Evolutionary conservation across 2,113 vertebrate genomes (phyloP), one percentile per base, ranked within the genome.

Genomic region (Rafetus swinhoei): DNA sequence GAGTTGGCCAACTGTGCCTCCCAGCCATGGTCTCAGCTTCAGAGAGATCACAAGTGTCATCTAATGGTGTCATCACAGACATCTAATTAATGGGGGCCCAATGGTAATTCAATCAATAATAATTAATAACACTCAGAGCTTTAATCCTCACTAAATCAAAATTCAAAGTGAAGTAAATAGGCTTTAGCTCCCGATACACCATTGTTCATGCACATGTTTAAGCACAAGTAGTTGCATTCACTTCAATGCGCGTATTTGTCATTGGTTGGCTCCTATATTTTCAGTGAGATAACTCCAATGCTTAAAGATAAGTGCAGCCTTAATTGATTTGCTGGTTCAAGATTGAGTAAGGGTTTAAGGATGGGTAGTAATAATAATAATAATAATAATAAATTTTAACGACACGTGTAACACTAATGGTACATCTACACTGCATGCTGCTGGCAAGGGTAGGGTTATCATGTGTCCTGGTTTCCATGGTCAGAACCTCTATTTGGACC

Each of bases 341-440:
- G 90, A 87, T 96, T 96, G 93, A 95, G 88, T 86, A 94, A 95
- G 94, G 94, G 82, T 94, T 91, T 96, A 96, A 95, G 93, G 91
- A 35, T 72, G 65, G 18, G 9, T 2, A 93, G 88, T 93, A 94
- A 96, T 88, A 95, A 95, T 93, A 95, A 95, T 96, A 97, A 95
- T 91, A 96, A 94, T 97, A 95, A 69, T 72, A 97, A 97, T 92
- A 93, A 86, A 88, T 76, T 95, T 93, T 94, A 97, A 96, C 95
- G 93, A 94, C 97, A 94, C 93, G 93, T 94, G 85, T 94, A 91
- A 96, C 96, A 96, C 94, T 96, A 93, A 90, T n/a, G 16, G 16
- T 69, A 69, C 32, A 19, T 32, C 32, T 69, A 69, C 16, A 19
- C 32, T 19, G 32, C 15, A n/a, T 15, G 15, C n/a, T 18, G 35